phyloP scores from a whole-genome alignment of 2,113 vertebrate species.

The Carettochelys insculpta region DNA sequence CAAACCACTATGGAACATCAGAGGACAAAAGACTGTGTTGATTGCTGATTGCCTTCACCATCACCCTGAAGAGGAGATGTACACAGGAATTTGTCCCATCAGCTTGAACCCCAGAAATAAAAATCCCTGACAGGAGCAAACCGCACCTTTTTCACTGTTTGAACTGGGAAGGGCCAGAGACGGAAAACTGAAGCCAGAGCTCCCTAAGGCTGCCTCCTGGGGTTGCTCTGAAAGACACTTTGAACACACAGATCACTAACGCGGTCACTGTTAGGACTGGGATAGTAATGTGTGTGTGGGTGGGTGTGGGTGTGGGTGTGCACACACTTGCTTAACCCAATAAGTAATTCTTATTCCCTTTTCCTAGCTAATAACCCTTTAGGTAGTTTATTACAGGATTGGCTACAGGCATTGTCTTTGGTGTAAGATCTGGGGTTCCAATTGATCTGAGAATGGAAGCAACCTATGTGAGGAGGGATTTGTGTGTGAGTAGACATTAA shows the following conservation, averaged over 20 bases:
- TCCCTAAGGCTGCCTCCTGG: neutral
- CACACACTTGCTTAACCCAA: neutral
- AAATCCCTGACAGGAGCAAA: neutral
- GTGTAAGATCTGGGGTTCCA: neutral
- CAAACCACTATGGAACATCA: neutral
- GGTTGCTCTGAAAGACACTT: neutral
- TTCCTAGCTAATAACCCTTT: neutral
- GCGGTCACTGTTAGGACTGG: neutral
- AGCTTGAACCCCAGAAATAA: neutral
- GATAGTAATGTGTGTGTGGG: neutral
- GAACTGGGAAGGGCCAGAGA: neutral
- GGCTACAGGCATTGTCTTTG: neutral
- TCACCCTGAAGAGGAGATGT: neutral
- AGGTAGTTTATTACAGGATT: neutral
- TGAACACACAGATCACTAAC: neutral
- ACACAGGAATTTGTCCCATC: neutral
- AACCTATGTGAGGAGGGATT: neutral
- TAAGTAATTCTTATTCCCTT: neutral
- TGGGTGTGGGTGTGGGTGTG: no score
- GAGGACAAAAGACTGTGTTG: neutral
- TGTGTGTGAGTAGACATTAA: neutral
- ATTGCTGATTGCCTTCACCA: neutral
- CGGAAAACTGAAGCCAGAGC: neutral
- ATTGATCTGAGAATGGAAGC: neutral
- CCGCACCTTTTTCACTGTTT: neutral